These are phyloP conservation scores for Megathymus violae DNA, from an alignment of 1,140 invertebrate genomes.

Conservation along the genomic window DNA sequence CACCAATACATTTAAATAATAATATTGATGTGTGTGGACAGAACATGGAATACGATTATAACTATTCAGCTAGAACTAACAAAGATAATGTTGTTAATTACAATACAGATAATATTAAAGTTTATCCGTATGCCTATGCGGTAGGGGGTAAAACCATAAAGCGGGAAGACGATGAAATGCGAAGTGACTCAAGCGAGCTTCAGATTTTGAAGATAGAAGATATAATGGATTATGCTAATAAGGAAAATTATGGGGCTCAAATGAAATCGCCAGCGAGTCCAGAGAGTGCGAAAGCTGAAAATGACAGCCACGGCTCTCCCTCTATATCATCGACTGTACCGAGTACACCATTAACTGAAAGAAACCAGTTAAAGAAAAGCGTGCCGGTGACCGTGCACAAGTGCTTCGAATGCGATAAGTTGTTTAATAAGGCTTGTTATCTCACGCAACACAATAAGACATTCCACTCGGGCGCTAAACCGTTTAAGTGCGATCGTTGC, in stretches of 20 bases:
- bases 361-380: conserved; percentile 72
- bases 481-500: conserved; percentile 92
- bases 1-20: conserved; percentile 68
- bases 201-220: conserved; percentile 78
- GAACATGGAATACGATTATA: conserved; percentile 66
- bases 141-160: conserved; percentile 75
- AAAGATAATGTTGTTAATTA: conserved; percentile 62
- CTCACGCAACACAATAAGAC: conserved; percentile 95
- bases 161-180: conserved; percentile 60
- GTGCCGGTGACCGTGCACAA: conserved; percentile 84
- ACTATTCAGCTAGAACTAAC: conserved; percentile 55
- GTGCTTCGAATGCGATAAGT: conserved; percentile 92
- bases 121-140: conserved; percentile 68
- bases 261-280: conserved; percentile 80
- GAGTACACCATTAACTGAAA: conserved; percentile 72
- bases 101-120: conserved; percentile 63
- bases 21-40: conserved; percentile 68
- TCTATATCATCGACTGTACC: conserved; percentile 72
- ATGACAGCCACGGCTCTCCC: conserved; percentile 70
- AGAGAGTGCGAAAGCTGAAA: conserved; percentile 74
- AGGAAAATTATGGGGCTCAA: conserved; percentile 81
- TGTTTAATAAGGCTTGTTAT: conserved; percentile 94
- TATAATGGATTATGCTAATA: conserved; percentile 80
- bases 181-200: conserved; percentile 64
- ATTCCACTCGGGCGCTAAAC: conserved; percentile 93